Conservation (phyloP, 2,113 vertebrate species). For the Eretmochelys imbricata region DNA sequence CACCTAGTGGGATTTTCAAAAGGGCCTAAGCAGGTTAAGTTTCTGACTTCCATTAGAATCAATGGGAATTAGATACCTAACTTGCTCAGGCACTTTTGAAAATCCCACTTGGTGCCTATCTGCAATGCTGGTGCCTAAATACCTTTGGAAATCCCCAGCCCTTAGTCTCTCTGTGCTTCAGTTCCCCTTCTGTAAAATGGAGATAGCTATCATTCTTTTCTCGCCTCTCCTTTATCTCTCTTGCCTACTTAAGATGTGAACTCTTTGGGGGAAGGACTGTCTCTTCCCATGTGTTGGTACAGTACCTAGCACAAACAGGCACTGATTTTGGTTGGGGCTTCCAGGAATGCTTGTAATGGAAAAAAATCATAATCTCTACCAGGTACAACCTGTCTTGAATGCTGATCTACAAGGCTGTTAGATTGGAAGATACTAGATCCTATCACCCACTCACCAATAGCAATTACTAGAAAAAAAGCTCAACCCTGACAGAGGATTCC, state of each 20-base stretch:
- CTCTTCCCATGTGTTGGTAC: not conserved
- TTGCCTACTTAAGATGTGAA: not conserved
- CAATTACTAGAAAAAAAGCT: not conserved
- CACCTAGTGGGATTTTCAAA: too few species aligned
- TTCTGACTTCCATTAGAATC: too few species aligned
- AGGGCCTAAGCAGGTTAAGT: too few species aligned
- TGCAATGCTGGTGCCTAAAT: not conserved
- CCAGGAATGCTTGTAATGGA: conserved; percentile 28
- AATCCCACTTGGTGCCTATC: not conserved
- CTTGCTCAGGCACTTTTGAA: not conserved
- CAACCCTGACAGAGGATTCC: not conserved
- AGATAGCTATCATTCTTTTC: not conserved
- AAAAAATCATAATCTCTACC: conserved; percentile 36
- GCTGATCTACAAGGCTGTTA: not conserved
- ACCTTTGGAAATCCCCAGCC: not conserved
- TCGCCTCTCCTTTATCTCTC: not conserved
- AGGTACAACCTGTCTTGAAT: not conserved
- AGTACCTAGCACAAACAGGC: not conserved
- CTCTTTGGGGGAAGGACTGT: conserved; percentile 9
- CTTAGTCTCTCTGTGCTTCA: not conserved
- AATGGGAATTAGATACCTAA: not conserved
- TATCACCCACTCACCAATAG: too few species aligned
- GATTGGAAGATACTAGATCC: too few species aligned
- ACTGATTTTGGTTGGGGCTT: conserved; percentile 33
- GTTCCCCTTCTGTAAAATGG: not conserved